Percentiles rank a stretch among this genome's conserved stretches.
These are phyloP conservation scores for Crotalus viridis DNA, from an alignment of 2,113 vertebrate genomes.

Conservation along the genomic window DNA sequence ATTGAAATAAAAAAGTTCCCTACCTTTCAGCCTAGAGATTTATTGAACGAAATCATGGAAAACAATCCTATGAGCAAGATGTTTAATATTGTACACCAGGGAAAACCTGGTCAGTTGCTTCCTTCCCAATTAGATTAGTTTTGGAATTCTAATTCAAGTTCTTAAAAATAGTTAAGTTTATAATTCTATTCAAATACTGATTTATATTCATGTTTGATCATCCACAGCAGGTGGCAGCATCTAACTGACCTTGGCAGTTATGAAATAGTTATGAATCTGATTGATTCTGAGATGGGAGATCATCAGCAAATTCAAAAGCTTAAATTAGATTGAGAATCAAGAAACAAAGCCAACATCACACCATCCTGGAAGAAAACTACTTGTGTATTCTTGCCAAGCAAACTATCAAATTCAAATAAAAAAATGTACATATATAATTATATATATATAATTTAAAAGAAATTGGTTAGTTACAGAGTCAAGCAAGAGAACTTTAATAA, in stretches of 20 bases:
- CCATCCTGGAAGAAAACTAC: neutral
- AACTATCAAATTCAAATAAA: neutral
- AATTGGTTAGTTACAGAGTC: too few relatives aligned
- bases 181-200: neutral
- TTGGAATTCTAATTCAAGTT: neutral
- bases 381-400: neutral
- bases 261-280: neutral
- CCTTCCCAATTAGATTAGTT: neutral
- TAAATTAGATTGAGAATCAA: neutral
- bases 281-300: neutral
- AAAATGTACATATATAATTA: neutral
- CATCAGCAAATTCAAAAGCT: neutral
- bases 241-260: neutral
- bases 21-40: slow-evolving; percentile 29
- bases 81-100: neutral
- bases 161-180: neutral
- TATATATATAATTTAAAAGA: too few relatives aligned
- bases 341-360: neutral
- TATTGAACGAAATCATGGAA: slow-evolving; percentile 38
- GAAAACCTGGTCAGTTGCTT: neutral
- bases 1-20: slow-evolving; percentile 52
- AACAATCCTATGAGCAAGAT: neutral
- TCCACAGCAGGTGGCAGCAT: neutral
- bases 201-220: neutral
- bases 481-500: neutral